Percentiles rank a stretch among this genome's conserved stretches.
Evolutionary conservation across 2,113 vertebrate genomes (phyloP).

Genomic region (Mustela lutreola): DNA sequence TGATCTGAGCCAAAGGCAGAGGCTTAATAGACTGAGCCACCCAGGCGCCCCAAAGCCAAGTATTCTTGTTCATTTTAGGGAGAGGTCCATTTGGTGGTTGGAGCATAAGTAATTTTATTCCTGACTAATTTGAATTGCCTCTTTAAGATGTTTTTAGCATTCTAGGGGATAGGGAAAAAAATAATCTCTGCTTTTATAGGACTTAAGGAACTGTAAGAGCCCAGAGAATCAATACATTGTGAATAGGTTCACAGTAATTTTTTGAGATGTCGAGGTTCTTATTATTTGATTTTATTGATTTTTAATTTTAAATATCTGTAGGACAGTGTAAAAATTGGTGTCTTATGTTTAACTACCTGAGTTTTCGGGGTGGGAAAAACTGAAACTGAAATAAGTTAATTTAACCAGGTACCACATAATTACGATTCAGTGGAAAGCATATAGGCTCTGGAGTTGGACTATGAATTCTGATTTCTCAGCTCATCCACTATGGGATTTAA

Average conservation of each 20-base stretch:
- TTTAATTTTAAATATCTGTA: neutral
- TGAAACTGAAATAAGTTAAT: neutral
- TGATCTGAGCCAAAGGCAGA: too few relatives aligned
- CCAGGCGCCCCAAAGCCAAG: too few relatives aligned
- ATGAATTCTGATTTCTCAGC: neutral
- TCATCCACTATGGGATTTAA: neutral
- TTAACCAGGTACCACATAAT: neutral
- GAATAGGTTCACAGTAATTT: neutral
- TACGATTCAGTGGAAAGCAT: neutral
- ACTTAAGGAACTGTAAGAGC: neutral
- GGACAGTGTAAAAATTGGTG: neutral
- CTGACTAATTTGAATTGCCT: neutral
- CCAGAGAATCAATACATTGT: neutral
- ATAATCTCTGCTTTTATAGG: neutral
- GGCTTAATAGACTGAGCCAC: too few relatives aligned
- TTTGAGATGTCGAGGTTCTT: slow-evolving; percentile 1
- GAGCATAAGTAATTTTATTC: neutral
- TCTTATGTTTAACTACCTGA: neutral
- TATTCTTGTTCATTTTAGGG: neutral
- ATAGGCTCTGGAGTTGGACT: neutral
- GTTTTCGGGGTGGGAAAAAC: neutral
- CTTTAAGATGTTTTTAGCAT: neutral
- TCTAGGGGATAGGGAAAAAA: neutral
- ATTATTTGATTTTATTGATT: neutral
- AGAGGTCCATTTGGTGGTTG: neutral